These are phyloP conservation scores for Frankliniella intonsa DNA, from an alignment of 2,888 invertebrate genomes.

Conservation along the genomic window DNA sequence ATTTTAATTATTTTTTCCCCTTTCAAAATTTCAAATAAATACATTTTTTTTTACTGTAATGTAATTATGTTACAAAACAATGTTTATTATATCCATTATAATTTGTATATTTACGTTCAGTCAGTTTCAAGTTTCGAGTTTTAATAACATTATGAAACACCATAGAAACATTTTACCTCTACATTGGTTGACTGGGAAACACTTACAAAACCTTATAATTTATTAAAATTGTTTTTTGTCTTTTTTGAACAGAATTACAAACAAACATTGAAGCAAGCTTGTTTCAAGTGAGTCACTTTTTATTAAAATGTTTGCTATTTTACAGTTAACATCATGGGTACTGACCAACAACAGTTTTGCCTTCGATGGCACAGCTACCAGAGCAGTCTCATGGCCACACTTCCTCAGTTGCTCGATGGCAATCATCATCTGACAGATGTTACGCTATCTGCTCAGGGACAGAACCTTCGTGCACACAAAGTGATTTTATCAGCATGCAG, in stretches of 20 bases:
- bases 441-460: slow-evolving; percentile 78
- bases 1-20: too few relatives aligned
- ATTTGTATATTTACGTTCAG: too few relatives aligned
- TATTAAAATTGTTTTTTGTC: background rate
- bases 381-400: slow-evolving; percentile 68
- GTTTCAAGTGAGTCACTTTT: background rate
- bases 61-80: background rate
- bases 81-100: too few relatives aligned
- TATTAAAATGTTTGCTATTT: background rate
- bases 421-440: slow-evolving; percentile 78
- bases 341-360: slow-evolving; percentile 72
- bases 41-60: background rate
- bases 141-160: too few relatives aligned
- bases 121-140: too few relatives aligned
- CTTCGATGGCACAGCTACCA: slow-evolving; percentile 81
- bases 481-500: slow-evolving; percentile 86
- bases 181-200: too few relatives aligned
- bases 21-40: too few relatives aligned
- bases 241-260: background rate
- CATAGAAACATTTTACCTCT: too few relatives aligned
- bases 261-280: background rate
- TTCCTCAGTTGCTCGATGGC: slow-evolving; percentile 71
- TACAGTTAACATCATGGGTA: slow-evolving; percentile 44
- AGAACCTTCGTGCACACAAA: slow-evolving; percentile 77
- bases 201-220: background rate